These are phyloP conservation scores for Pollimyrus isidori DNA, from an alignment of 2,113 vertebrate species.

Conservation along the genomic window DNA sequence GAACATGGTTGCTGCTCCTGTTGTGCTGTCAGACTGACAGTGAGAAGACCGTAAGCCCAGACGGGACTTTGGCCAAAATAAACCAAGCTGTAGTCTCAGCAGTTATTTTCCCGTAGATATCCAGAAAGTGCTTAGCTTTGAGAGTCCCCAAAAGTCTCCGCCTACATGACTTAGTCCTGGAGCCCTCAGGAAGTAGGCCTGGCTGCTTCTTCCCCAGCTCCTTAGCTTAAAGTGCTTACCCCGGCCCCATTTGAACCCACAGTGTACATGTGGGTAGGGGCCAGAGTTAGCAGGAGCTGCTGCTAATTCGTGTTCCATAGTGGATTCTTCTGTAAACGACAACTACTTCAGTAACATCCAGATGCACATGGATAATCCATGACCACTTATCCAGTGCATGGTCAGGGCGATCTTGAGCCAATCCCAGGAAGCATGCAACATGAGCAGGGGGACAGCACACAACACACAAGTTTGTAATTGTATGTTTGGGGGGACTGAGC, in stretches of 20 bases:
- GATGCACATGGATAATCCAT: neutral
- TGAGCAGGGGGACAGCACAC: no score
- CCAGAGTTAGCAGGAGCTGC: neutral
- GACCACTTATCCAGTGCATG: neutral
- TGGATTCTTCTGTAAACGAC: neutral
- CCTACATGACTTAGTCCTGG: constrained; percentile 34
- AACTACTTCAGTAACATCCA: neutral
- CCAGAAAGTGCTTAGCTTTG: constrained; percentile 44
- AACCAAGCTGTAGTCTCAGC: constrained; percentile 47
- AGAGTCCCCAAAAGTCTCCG: constrained; percentile 42
- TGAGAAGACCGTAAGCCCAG: constrained; percentile 3
- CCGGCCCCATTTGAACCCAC: neutral
- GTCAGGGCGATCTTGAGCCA: no score
- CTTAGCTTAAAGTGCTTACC: neutral
- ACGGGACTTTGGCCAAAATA: constrained; percentile 42
- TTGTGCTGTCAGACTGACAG: neutral
- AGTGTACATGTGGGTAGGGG: neutral
- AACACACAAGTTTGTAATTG: neutral
- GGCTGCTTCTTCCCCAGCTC: neutral
- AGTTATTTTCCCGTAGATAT: constrained; percentile 53
- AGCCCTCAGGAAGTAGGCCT: neutral
- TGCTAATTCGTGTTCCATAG: neutral
- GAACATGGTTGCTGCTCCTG: neutral
- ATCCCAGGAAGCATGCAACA: no score
- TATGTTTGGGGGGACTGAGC: no score